phyloP scores from a whole-genome alignment of 2,797 vertebrate species.

The Microchirus variegatus region DNA sequence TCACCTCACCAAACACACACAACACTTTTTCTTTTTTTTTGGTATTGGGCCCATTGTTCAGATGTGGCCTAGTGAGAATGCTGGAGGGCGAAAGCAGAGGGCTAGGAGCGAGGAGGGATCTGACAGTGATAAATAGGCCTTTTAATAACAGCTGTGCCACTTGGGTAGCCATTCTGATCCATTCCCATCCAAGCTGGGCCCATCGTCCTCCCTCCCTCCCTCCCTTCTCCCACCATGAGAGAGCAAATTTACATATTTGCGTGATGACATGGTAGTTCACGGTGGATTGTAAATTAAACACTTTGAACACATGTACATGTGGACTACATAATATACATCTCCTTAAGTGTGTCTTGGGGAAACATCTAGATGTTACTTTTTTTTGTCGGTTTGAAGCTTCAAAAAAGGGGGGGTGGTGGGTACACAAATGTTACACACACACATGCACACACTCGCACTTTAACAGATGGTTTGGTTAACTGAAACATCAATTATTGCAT shows the following conservation, averaged over 20 bases:
- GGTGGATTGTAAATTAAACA: slow-evolving; percentile 44
- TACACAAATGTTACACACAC: slow-evolving; percentile 10
- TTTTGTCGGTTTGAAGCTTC: slow-evolving; percentile 49
- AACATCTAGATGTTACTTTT: slow-evolving; percentile 42
- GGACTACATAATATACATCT: slow-evolving; percentile 15
- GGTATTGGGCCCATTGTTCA: slow-evolving; percentile 80
- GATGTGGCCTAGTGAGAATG: slow-evolving; percentile 78
- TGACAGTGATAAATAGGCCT: slow-evolving; percentile 90
- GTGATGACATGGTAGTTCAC: slow-evolving; percentile 58
- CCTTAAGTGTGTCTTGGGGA: slow-evolving; percentile 32
- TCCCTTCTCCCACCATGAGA: slow-evolving; percentile 48
- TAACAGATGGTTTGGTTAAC: slow-evolving; percentile 86
- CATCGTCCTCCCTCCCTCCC: slow-evolving; percentile 45
- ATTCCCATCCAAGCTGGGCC: slow-evolving; percentile 67
- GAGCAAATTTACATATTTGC: slow-evolving; percentile 70
- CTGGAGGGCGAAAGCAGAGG: slow-evolving; percentile 74
- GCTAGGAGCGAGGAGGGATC: slow-evolving; percentile 77
- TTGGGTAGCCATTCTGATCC: slow-evolving; percentile 81
- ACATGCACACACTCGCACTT: slow-evolving; percentile 46
- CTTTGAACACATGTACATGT: slow-evolving; percentile 22
- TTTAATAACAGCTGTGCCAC: slow-evolving; percentile 89
- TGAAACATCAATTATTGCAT: slow-evolving; percentile 82
- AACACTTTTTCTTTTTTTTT: slow-evolving; percentile 45
- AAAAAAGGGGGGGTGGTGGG: slow-evolving; percentile 41
- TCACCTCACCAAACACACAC: slow-evolving; percentile 38